A percentile compares a stretch with the other conserved stretches of the same genome.
Evolutionary conservation across 2,888 invertebrate genomes (phyloP).

Genomic region (Enchytraeus crypticus): DNA sequence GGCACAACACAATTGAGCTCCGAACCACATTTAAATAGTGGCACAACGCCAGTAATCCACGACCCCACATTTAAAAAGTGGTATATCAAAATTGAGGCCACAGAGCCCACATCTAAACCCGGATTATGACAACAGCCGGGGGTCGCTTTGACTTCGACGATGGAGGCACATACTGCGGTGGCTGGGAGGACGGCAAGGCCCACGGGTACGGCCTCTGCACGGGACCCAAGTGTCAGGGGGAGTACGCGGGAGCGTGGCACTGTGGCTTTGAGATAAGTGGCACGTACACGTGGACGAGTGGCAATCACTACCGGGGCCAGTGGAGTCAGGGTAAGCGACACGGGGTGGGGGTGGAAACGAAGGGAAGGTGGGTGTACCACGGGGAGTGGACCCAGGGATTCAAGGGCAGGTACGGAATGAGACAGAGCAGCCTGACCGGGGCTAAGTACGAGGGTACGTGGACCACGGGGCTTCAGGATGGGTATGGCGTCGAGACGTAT

Average conservation of each 20-base stretch:
- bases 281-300: slow-evolving; percentile 66
- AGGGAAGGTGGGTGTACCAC: slow-evolving; percentile 92
- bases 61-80: no score
- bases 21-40: no score
- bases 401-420: slow-evolving; percentile 94
- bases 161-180: slow-evolving; percentile 98
- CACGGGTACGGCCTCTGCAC: slow-evolving; percentile 91
- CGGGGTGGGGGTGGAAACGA: slow-evolving; percentile 90
- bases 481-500: slow-evolving; percentile 98
- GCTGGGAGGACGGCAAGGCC: slow-evolving; percentile 99
- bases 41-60: no score
- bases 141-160: slow-evolving; percentile 99
- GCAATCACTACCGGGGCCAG: slow-evolving; percentile 92
- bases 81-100: no score
- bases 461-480: slow-evolving; percentile 97
- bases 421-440: slow-evolving; percentile 86
- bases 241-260: slow-evolving; percentile 98
- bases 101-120: no score
- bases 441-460: slow-evolving; percentile 57
- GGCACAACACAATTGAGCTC: no score
- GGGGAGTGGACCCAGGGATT: slow-evolving; percentile 98
- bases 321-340: slow-evolving; percentile 99
- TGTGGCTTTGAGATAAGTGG: slow-evolving; percentile 99
- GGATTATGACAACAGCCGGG: no score
- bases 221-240: slow-evolving; percentile 88